Conservation (phyloP, 2,797 vertebrate species). For the Smutsia gigantea region DNA sequence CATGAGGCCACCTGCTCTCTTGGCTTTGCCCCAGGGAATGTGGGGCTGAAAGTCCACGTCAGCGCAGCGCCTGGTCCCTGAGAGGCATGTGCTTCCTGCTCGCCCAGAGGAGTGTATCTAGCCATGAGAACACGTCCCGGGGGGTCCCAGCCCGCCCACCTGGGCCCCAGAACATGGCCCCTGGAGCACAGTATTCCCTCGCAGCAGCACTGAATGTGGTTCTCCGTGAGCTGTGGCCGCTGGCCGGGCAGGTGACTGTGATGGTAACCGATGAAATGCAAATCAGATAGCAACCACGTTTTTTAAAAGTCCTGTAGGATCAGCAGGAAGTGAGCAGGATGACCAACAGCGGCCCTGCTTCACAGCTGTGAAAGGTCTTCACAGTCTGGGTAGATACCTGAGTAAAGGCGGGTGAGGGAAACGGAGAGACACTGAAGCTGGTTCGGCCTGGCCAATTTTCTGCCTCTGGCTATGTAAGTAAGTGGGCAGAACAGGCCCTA, state of each 20-base stretch:
- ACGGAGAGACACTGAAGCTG: not conserved
- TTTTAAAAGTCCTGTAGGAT: not conserved
- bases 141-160: not conserved
- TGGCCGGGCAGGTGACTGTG: not conserved
- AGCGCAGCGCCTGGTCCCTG: not conserved
- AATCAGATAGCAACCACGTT: not conserved
- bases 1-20: too few species aligned
- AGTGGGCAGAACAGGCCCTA: fast-evolving
- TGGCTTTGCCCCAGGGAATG: not conserved
- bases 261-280: not conserved
- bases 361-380: not conserved
- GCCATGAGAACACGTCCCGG: not conserved
- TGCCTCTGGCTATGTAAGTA: not conserved
- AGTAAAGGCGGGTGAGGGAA: not conserved
- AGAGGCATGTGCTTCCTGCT: not conserved
- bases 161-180: not conserved
- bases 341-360: not conserved
- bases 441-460: not conserved
- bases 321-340: not conserved
- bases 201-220: too few species aligned
- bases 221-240: not conserved
- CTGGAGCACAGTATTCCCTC: fast-evolving
- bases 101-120: not conserved
- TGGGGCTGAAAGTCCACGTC: not conserved
- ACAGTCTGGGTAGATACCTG: not conserved